These are phyloP conservation scores for Drosophila equinoxialis DNA, from an alignment of 1,140 invertebrate genomes.

Conservation along the genomic window DNA sequence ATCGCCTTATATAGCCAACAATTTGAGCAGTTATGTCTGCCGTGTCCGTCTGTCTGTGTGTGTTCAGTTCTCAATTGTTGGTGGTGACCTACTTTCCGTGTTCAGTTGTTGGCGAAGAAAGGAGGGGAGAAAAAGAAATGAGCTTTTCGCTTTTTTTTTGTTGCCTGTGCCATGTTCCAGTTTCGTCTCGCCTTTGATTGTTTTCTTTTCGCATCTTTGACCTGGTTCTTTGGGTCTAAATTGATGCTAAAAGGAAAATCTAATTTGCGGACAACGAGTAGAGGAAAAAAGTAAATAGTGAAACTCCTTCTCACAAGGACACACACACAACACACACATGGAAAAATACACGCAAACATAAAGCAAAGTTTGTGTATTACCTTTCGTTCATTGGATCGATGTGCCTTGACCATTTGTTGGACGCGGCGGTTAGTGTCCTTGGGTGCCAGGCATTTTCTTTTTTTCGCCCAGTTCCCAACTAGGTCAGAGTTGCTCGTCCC, in stretches of 20 bases:
- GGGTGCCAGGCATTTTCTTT: conserved; percentile 39
- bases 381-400: conserved; percentile 32
- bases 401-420: conserved; percentile 56
- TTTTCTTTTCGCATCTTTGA: conserved; percentile 21
- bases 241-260: conserved; percentile 23
- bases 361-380: background rate
- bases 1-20: background rate
- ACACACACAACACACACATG: no score
- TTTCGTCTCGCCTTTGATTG: conserved; percentile 18
- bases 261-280: conserved; percentile 6
- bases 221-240: conserved; percentile 2
- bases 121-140: background rate
- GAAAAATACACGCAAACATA: background rate
- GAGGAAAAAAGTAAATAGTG: conserved; percentile 20
- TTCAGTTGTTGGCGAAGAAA: background rate
- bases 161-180: conserved; percentile 15
- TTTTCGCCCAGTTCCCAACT: conserved; percentile 34
- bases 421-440: conserved; percentile 41
- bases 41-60: background rate
- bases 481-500: conserved; percentile 39
- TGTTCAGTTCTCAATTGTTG: conserved; percentile 16
- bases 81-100: conserved; percentile 12
- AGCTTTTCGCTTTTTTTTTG: background rate
- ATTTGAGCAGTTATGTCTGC: conserved; percentile 4
- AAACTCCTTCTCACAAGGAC: conserved; percentile 26